Conservation (phyloP, 1,140 invertebrate genomes). For the Acromyrmex charruanus region DNA sequence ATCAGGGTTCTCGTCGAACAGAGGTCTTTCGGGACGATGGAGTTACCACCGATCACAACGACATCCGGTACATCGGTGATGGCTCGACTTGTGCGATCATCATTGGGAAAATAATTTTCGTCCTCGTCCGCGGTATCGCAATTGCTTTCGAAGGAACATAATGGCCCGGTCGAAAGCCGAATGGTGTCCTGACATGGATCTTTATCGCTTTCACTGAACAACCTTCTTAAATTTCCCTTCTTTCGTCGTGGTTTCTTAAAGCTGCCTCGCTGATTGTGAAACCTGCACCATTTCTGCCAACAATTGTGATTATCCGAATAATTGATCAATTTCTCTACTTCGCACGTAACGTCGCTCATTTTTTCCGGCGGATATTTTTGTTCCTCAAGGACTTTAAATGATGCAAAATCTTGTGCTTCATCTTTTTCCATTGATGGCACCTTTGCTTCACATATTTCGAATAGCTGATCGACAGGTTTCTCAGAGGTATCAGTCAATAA, state of each 20-base stretch:
- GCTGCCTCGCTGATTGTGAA: constrained; percentile 15
- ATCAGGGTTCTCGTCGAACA: constrained; percentile 82
- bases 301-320: neutral
- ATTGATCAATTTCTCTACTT: neutral
- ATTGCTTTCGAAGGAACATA: neutral
- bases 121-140: constrained; percentile 62
- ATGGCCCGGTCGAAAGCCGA: constrained; percentile 38
- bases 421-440: neutral
- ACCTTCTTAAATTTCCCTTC: constrained; percentile 31
- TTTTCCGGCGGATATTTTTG: neutral
- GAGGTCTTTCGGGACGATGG: constrained; percentile 80
- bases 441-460: neutral
- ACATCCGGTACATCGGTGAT: constrained; percentile 82
- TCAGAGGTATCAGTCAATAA: neutral
- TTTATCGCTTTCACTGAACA: constrained; percentile 45
- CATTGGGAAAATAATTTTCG: constrained; percentile 20
- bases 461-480: neutral
- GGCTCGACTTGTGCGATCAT: constrained; percentile 55
- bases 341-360: neutral
- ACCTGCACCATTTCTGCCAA: constrained; percentile 13
- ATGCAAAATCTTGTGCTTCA: neutral
- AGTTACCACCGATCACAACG: constrained; percentile 78
- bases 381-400: neutral
- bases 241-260: constrained; percentile 36
- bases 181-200: neutral